Conservation (phyloP, 2,888 invertebrate genomes). For the Trilocha varians region DNA sequence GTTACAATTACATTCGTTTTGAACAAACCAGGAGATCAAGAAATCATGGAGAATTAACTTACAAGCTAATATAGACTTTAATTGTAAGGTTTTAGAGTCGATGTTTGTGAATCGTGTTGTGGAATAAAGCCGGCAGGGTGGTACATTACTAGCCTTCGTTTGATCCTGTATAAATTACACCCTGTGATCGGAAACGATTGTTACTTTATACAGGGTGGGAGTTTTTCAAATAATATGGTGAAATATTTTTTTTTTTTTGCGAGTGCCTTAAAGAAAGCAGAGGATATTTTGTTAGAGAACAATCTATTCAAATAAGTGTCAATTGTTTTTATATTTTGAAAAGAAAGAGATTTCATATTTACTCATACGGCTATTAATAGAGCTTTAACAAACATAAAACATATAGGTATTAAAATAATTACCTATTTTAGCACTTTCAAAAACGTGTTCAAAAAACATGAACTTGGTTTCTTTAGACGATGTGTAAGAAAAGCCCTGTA, state of each 20-base stretch:
- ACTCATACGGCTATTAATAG: no score
- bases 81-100: not conserved
- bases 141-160: slow-evolving; percentile 40
- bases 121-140: slow-evolving; percentile 9
- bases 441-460: no score
- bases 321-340: no score
- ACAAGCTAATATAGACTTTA: not conserved
- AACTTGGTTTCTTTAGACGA: no score
- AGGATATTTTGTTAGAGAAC: no score
- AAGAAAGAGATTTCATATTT: no score
- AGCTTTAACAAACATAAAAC: no score
- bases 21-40: not conserved
- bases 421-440: no score
- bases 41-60: not conserved
- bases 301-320: no score
- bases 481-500: no score
- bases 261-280: no score
- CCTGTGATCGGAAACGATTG: slow-evolving; percentile 43
- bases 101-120: not conserved
- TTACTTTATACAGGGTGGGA: slow-evolving; percentile 27
- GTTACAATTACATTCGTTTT: not conserved
- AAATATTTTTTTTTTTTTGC: not conserved
- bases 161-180: slow-evolving; percentile 47
- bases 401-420: no score
- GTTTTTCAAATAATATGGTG: not conserved